Conservation (phyloP, 2,113 vertebrate genomes). For the Psittacara wagleri region DNA sequence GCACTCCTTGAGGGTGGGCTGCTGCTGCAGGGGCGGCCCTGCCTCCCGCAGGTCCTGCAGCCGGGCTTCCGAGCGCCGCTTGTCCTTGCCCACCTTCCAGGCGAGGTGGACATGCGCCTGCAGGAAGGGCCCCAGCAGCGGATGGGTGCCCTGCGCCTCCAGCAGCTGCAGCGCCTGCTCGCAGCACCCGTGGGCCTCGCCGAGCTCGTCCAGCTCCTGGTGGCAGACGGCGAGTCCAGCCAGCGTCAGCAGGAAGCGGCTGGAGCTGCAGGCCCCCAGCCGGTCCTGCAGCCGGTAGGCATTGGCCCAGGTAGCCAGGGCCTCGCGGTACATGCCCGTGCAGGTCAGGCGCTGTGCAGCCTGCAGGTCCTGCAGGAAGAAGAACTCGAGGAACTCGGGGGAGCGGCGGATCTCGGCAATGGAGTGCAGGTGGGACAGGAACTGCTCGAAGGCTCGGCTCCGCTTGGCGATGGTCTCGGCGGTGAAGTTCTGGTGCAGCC, state of each 20-base stretch:
- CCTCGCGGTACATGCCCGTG: constrained; percentile 84
- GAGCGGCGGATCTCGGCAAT: constrained; percentile 78
- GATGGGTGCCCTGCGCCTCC: constrained; percentile 75
- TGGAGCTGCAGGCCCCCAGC: constrained; percentile 71
- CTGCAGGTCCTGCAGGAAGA: constrained; percentile 86
- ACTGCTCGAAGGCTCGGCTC: constrained; percentile 94
- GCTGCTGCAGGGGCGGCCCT: constrained; percentile 72
- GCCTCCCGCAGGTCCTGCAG: constrained; percentile 81
- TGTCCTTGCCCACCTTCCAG: constrained; percentile 91
- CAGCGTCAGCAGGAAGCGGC: constrained; percentile 84
- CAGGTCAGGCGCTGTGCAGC: constrained; percentile 84
- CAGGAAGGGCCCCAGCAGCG: constrained; percentile 84
- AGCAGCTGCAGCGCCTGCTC: constrained; percentile 82
- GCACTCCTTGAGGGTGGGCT: constrained; percentile 85
- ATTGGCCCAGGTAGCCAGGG: constrained; percentile 84
- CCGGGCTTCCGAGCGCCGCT: constrained; percentile 83
- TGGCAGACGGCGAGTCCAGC: constrained; percentile 86
- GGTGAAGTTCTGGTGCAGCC: constrained; percentile 87
- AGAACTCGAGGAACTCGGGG: constrained; percentile 85
- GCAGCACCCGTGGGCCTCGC: constrained; percentile 84
- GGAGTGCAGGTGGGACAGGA: constrained; percentile 87
- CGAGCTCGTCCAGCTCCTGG: constrained; percentile 86
- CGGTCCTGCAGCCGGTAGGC: constrained; percentile 87
- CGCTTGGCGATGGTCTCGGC: constrained; percentile 93
- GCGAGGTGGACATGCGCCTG: constrained; percentile 85